Evolutionary conservation across 2,113 vertebrate genomes (phyloP), one percentile per base, ranked within the genome.

Genomic region (Chitala chitala): DNA sequence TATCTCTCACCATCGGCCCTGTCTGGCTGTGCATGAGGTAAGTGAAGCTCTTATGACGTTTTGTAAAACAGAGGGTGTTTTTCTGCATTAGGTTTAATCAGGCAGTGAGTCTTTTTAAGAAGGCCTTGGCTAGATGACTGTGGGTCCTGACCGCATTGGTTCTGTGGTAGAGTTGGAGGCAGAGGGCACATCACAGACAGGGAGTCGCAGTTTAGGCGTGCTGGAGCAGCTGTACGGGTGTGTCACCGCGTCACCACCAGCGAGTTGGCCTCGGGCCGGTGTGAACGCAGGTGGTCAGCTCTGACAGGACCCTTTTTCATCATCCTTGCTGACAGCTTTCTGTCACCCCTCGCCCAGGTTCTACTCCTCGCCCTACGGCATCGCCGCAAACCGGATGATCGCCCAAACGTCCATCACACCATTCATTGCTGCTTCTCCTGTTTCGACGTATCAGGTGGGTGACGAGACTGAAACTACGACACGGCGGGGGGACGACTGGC

Each of bases 371-470:
- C 95, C 95, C 86, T 97, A 98, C 93, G 97, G 94, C 90, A 95
- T 98, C 86, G 94, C 95, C 91, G 94, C 96, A 90, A 98, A 96
- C 91, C 94, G 95, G 89, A 98, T 98, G 95, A 98, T 98, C 86
- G 93, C 96, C 90, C 96, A 98, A 92, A 95, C 95, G 90, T 96
- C 95, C 87, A 93, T 98, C 92, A 95, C 95, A 58, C 95, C 95
- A 85, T 96, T 96, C 93, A 97, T 96, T 91, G 94, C 94, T 92
- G 94, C 95, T 91, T 95, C 95, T 85, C 96, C 96, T 83, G 94
- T 98, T 84, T 98, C 95, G 82, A 97, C 94, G 90, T 98, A 96
- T 94, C 96, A 97, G 94, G 95, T 98, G 91, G 70, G 93, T 74
- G 55, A 17, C 55, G 69, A 44, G 38, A 40, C 20, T 2, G 61